Base-by-base conservation (phyloP, 92 coral and sea anemone genomes). In the Actinernus sp. region DNA sequence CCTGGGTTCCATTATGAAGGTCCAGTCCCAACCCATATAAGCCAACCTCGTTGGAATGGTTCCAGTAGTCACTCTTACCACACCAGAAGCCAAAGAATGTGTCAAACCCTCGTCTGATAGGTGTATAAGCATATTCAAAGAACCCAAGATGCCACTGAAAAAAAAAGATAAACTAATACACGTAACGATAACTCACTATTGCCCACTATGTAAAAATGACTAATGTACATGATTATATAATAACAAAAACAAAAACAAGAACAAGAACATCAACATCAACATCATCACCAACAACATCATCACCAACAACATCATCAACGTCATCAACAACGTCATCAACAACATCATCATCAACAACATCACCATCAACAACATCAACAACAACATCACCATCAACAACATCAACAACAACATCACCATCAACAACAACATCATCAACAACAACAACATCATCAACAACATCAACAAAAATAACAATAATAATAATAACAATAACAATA, bases 91-190 rank as follows among this genome's bases (percentile, higher is more conserved):
- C 96, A 80, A 60, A 79, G 82, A 79, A 85, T 9, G 88, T 66
- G 31, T 89, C 96, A 69, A 89, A 89, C 0, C 96, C 96, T 3
- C 96, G 68, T 4, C 59, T 63, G 3, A 69, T 75, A 17, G 96
- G 96, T 11, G 91, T 79, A 70, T 89, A 89, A 44, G 45, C 72
- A 47, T 32, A 70, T 31, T 89, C 68, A 52, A 74, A 89, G 74
- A 89, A 89, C 13, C 96, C 96, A 33, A 89, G 71, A 57, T 89
- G 96, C 96, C 96, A 89, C 96, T 89, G 76, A 59, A 83, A 55
- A 6, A 24, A n/a, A n/a, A n/a, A n/a, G n/a, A n/a, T n/a, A n/a
- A n/a, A n/a, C n/a, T n/a, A n/a, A n/a, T n/a, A n/a, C n/a, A n/a
- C n/a, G n/a, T n/a, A n/a, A n/a, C n/a, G n/a, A n/a, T n/a, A n/a